Evolutionary conservation across 2,113 vertebrate genomes (phyloP), one percentile per base, ranked within the genome.

Genomic region (Hydrochoerus hydrochaeris): DNA sequence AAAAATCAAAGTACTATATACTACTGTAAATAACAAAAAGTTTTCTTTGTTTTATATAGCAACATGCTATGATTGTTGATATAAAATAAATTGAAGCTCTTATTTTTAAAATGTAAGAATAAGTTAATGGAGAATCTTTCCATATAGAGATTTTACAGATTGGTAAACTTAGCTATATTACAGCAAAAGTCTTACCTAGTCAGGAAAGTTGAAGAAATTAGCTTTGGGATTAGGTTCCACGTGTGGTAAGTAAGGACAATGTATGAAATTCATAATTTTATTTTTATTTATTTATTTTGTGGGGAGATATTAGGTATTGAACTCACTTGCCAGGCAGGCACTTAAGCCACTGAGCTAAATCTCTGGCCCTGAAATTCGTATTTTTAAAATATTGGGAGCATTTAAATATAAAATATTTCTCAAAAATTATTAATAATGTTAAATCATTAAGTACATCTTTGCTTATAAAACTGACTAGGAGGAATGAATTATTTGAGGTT

Each of bases 61-160:
- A 87, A 62, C 17, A 19, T 78, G 9, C 24, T 89, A 24, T 85
- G 13, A 80, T 65, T 75, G 32, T 75, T 60, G 35, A 80, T 22
- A 78, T 75, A 60, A 73, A 78, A 65, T 60, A 65, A 78, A 69
- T 85, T 32, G 10, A 84, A 24, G 2, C 35, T 62, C 49, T 91
- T 91, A 62, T 80, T 12, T 24, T 63, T 67, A 65, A 87, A 85
- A 58, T 57, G 19, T 86, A 4, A 95, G 20, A 41, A 78, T 90
- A 81, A 91, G 77, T 58, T 95, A 91, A 62, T 90, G 71, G 52
- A 89, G 30, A 69, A 2, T 71, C 81, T 94, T 95, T 90, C 49
- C 60, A 85, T 83, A 80, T 28, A 83, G n/a, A 57, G 24, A 80
- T 58, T 20, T 85, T 94, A 67, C 3, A 32, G 17, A 90, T 95